A percentile compares a stretch with the other conserved stretches of the same genome.
Conservation (phyloP, 1,140 invertebrate genomes). For the Melanaphis sacchari region DNA sequence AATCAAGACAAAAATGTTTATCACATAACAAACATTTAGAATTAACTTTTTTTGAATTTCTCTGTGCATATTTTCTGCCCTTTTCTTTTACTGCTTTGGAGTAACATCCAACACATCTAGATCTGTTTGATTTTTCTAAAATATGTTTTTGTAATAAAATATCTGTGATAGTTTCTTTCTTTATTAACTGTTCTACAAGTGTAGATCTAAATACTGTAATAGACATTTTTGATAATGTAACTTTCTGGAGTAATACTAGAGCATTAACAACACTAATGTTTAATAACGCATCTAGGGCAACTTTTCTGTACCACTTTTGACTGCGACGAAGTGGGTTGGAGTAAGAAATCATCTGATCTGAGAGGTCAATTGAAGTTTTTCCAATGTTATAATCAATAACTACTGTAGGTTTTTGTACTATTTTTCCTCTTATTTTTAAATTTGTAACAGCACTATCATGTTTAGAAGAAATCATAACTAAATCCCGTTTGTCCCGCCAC, state of each 20-base stretch:
- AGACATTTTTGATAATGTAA: constrained; percentile 6
- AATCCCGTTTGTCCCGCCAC: no score
- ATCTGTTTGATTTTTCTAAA: not conserved
- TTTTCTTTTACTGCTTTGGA: not conserved
- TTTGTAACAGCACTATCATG: no score
- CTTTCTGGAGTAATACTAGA: not conserved
- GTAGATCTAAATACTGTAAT: constrained; percentile 27
- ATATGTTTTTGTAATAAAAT: not conserved
- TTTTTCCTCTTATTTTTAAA: no score
- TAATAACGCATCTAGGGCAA: not conserved
- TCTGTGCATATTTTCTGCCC: not conserved
- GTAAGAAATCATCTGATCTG: no score
- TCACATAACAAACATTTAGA: not conserved
- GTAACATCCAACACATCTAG: not conserved
- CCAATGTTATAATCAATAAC: no score
- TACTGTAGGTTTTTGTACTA: no score
- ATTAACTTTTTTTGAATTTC: not conserved
- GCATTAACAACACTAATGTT: constrained; percentile 5
- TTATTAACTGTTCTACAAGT: constrained; percentile 25
- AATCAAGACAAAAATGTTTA: not conserved
- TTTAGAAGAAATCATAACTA: no score
- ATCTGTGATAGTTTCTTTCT: not conserved
- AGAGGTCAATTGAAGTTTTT: no score
- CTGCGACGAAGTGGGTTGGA: no score
- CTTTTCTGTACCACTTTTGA: not conserved